Evolutionary conservation across 2,888 invertebrate genomes (phyloP), one percentile per base, ranked within the genome.

Genomic region (Mermis nigrescens): DNA sequence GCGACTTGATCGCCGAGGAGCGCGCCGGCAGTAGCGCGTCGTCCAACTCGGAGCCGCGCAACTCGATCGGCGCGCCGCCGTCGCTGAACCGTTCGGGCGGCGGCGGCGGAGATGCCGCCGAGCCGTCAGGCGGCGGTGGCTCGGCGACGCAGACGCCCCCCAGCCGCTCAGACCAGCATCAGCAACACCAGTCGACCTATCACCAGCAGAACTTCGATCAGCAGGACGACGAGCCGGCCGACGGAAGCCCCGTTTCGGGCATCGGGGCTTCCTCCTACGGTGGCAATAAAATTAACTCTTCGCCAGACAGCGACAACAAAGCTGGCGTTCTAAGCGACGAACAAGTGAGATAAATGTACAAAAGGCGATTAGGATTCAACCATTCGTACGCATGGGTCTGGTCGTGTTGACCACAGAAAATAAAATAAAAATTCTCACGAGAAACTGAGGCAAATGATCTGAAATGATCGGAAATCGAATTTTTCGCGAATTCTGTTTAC

Each of bases 1-100:
- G 98, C 78, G 98, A 98, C 82, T 83, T 99, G 79, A 95, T 98
- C 79, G 95, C 95, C 80, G 98, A 98, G 81, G 98, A 99, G 80
- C 83, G 92, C 29, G 73, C 38, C 22, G 52, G 31, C 32, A 59
- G 32, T 19, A 28, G 24, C 22, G 58, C 46, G 3, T 48, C 32
- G 19, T 28, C 55, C 59, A 48, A 12, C 7, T 48, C 51, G 7
- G 51, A 48, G 15, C 51, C 51, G 26, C 51, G n/a, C 38, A 38
- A 38, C 19, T 26, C 61, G 22, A 15, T 27, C 27, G 15, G 12
- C 29, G 19, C 60, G 2, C 31, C 62, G 2, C 55, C 28, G 4
- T 27, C 54, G n/a, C 32, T 27, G 7, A 46, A 32, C 28, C 32
- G 31, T 22, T 46, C 45, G 4, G 45, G 57, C 19, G 55, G 46